Evolutionary conservation across 2,113 vertebrate genomes (phyloP).

Genomic region (Psammodynastes pulverulentus): DNA sequence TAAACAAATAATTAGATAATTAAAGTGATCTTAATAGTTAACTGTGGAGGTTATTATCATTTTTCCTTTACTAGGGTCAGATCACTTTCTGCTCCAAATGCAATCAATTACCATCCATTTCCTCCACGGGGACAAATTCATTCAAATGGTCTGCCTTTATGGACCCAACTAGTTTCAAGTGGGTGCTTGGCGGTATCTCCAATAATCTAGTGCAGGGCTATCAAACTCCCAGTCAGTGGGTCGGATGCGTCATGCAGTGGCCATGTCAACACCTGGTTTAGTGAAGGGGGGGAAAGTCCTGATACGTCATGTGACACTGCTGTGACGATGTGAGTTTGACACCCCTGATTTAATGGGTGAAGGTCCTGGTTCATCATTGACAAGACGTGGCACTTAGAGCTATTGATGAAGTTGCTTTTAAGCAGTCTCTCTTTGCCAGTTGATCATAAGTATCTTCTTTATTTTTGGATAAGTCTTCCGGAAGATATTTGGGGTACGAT

Average conservation of each 20-base stretch:
- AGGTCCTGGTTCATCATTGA: background rate
- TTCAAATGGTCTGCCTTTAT: background rate
- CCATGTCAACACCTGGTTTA: no score
- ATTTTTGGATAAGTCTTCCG: background rate
- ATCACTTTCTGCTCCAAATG: background rate
- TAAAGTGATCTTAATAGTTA: background rate
- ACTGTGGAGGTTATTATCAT: background rate
- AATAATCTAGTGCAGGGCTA: background rate
- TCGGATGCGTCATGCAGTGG: no score
- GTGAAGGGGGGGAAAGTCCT: no score
- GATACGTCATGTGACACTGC: no score
- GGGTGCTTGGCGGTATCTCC: background rate
- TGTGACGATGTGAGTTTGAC: no score
- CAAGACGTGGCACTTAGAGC: background rate
- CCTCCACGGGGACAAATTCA: background rate
- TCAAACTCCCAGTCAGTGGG: accelerated
- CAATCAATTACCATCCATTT: background rate
- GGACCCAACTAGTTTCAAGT: background rate
- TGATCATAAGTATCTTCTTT: background rate
- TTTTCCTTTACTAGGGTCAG: background rate
- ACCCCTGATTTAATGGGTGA: background rate
- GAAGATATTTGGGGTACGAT: background rate
- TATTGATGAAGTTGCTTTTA: background rate
- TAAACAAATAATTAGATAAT: background rate
- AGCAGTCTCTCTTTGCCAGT: background rate